Evolutionary conservation across 2,113 vertebrate genomes (phyloP).

Genomic region (Pedetes capensis): DNA sequence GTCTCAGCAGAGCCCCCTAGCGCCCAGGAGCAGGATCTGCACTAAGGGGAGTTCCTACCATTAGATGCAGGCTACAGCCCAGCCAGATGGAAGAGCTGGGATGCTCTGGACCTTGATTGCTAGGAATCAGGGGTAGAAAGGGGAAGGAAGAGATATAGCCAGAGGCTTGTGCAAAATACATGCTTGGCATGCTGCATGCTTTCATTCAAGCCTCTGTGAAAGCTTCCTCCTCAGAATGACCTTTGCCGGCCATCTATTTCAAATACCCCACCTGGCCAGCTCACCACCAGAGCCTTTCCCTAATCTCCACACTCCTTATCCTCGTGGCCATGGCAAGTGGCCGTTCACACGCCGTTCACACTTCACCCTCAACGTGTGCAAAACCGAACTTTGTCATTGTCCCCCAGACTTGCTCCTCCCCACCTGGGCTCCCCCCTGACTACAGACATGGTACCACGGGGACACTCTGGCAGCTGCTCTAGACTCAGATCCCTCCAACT

Average conservation of each 20-base stretch:
- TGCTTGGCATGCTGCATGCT: background rate
- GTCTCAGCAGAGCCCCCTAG: background rate
- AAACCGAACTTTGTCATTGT: background rate
- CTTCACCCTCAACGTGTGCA: background rate
- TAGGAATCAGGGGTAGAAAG: fast-evolving
- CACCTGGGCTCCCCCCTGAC: background rate
- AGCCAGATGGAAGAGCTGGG: background rate
- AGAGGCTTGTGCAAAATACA: background rate
- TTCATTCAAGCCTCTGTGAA: background rate
- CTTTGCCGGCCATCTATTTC: background rate
- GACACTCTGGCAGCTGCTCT: background rate
- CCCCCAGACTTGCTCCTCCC: background rate
- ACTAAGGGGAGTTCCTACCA: background rate
- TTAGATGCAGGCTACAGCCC: background rate
- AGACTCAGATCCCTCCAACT: background rate
- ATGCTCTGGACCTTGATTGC: fast-evolving
- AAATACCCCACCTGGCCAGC: background rate
- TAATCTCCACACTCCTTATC: background rate
- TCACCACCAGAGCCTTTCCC: background rate
- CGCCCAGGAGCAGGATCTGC: background rate
- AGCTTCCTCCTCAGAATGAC: background rate
- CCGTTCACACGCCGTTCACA: background rate
- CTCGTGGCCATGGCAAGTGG: background rate
- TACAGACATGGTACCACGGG: background rate
- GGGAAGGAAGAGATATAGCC: background rate